Percentiles rank a stretch among this genome's conserved stretches.
Evolutionary conservation across 2,888 invertebrate genomes (phyloP).

Genomic region (Phorcus lineatus): DNA sequence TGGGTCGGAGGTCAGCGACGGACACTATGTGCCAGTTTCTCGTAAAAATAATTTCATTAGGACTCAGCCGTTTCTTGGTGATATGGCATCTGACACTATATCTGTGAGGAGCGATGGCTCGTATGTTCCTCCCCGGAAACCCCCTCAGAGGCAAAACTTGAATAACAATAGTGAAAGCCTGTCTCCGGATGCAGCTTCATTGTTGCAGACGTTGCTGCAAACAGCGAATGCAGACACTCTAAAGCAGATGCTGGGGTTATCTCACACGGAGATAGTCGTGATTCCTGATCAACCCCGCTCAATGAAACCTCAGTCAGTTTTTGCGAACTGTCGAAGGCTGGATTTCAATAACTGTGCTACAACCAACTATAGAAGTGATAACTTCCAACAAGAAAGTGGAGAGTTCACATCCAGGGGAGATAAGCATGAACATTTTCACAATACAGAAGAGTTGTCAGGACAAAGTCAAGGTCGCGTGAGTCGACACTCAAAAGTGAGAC

Average conservation of each 20-base stretch:
- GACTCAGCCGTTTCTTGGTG: slow-evolving; percentile 12
- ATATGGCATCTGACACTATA: not conserved
- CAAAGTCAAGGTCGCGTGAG: too few species aligned
- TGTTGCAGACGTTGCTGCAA: slow-evolving; percentile 1
- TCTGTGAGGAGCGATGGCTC: slow-evolving; percentile 1
- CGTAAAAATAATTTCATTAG: not conserved
- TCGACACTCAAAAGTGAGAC: too few species aligned
- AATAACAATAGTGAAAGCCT: not conserved
- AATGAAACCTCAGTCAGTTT: not conserved
- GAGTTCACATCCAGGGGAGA: too few species aligned
- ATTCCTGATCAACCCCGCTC: not conserved
- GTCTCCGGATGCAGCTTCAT: not conserved
- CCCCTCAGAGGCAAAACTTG: not conserved
- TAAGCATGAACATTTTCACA: too few species aligned
- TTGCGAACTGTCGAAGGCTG: not conserved
- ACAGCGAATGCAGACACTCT: slow-evolving; percentile 3
- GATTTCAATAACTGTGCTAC: not conserved
- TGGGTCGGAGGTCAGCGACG: slow-evolving; percentile 54
- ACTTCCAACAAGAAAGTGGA: too few species aligned
- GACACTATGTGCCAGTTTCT: not conserved
- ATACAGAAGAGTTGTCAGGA: too few species aligned
- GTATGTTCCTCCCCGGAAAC: not conserved
- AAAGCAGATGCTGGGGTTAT: slow-evolving; percentile 7
- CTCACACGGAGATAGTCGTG: not conserved
- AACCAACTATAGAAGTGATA: too few species aligned